Evolutionary conservation across 2,888 invertebrate species (phyloP).

Genomic region (Leptopilina drosophilae): DNA sequence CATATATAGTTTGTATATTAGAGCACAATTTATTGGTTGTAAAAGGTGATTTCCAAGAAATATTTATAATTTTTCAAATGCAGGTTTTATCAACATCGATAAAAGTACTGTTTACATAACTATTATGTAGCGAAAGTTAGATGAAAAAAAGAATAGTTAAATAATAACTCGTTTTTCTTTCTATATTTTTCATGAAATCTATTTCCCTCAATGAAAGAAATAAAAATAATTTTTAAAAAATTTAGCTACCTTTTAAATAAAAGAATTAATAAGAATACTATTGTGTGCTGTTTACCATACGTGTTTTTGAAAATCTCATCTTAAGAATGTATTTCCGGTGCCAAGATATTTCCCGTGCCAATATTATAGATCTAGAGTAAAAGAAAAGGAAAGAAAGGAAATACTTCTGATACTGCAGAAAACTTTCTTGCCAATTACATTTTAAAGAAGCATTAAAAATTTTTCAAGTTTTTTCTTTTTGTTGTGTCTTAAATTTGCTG

Average conservation of each 20-base stretch:
- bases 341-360: slow-evolving; percentile 19
- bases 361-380: neutral
- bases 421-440: neutral
- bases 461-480: neutral
- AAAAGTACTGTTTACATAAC: no score
- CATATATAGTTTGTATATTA: neutral
- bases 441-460: slow-evolving; percentile 16
- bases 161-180: neutral
- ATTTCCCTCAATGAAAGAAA: no score
- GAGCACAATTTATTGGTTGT: neutral
- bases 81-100: no score
- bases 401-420: neutral
- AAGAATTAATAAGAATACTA: neutral
- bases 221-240: no score
- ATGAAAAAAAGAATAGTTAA: neutral
- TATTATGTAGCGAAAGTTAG: no score
- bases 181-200: neutral
- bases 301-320: neutral
- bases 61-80: no score
- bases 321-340: slow-evolving; percentile 1
- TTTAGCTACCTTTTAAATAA: neutral
- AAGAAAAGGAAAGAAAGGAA: slow-evolving; percentile 1
- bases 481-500: neutral
- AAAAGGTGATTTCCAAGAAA: neutral
- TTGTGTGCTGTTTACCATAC: neutral